Conservation (phyloP, 1,140 invertebrate genomes). For the Melipona quadrifasciata region DNA sequence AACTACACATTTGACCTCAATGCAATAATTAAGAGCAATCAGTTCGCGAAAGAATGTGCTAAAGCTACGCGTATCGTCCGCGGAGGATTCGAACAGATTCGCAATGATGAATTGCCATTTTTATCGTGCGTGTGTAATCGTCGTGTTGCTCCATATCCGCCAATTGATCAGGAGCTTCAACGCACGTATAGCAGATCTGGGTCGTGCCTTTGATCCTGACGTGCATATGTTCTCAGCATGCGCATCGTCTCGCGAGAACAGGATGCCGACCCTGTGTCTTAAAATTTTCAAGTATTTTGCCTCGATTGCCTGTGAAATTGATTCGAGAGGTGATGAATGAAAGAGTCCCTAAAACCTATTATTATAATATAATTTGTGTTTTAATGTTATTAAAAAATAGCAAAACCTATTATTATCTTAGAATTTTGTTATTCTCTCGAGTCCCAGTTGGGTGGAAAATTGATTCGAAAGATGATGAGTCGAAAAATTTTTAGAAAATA, state of each 20-base stretch:
- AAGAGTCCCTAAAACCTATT: no score
- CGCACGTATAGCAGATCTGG: slow-evolving; percentile 17
- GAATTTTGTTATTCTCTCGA: no score
- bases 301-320: no score
- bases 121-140: neutral
- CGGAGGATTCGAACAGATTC: slow-evolving; percentile 36
- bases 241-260: neutral
- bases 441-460: no score
- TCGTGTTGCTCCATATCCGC: slow-evolving; percentile 47
- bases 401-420: no score
- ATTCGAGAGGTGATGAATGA: no score
- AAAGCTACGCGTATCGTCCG: slow-evolving; percentile 41
- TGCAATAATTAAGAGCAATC: slow-evolving; percentile 75
- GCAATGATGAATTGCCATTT: slow-evolving; percentile 56
- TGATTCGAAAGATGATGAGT: no score
- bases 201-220: slow-evolving; percentile 31
- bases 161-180: slow-evolving; percentile 58
- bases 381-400: no score
- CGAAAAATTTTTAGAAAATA: no score
- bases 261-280: neutral
- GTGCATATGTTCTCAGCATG: neutral
- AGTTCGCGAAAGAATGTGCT: slow-evolving; percentile 62
- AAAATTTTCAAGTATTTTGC: no score
- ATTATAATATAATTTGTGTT: no score
- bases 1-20: slow-evolving; percentile 75